These are phyloP conservation scores for Epinotia demarniana DNA, from an alignment of 2,888 invertebrate species.

Conservation along the genomic window DNA sequence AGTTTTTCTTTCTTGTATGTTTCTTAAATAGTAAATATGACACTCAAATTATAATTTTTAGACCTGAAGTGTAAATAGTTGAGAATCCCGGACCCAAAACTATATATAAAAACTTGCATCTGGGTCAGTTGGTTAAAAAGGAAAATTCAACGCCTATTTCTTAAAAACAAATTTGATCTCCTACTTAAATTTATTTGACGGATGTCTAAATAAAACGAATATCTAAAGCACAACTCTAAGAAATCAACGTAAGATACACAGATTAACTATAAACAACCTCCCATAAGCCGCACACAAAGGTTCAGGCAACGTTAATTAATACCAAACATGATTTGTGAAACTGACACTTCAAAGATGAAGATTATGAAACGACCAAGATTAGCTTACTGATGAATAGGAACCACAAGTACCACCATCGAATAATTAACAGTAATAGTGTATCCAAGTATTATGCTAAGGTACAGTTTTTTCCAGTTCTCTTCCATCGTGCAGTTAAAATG, in stretches of 20 bases:
- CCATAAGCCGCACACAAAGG: not conserved
- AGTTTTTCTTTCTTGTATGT: not conserved
- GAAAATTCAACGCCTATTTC: not conserved
- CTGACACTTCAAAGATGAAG: conserved; percentile 19
- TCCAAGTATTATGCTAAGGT: not conserved
- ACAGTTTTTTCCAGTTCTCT: not conserved
- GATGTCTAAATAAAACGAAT: not conserved
- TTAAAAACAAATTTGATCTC: not conserved
- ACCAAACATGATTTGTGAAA: conserved; percentile 5
- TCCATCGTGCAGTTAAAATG: too few species aligned
- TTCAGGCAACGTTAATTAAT: conserved; percentile 2
- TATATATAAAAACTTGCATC: not conserved
- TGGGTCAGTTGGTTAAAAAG: not conserved
- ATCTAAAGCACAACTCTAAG: not conserved
- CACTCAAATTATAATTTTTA: too few species aligned
- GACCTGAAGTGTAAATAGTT: too few species aligned
- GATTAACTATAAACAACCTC: not conserved
- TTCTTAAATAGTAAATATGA: not conserved
- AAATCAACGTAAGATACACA: not conserved
- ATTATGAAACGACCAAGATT: conserved; percentile 13
- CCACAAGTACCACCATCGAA: not conserved
- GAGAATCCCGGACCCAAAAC: not conserved
- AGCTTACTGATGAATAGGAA: conserved; percentile 2
- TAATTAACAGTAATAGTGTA: not conserved
- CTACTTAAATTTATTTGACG: not conserved